These are phyloP conservation scores for Melanerpes aurifrons DNA, from an alignment of 2,113 vertebrate genomes.

Conservation along the genomic window DNA sequence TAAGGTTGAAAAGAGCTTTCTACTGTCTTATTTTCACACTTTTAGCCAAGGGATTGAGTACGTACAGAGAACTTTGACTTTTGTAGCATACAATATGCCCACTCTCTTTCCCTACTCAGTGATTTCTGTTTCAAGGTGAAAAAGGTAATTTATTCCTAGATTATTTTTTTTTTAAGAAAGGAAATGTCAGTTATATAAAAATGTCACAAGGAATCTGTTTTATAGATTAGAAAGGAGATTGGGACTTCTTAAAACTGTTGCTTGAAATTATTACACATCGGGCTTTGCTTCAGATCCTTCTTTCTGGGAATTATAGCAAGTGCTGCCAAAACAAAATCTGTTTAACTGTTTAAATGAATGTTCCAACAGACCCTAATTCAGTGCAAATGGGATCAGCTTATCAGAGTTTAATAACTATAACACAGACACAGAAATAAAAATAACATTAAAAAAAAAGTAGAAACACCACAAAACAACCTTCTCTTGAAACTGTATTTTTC, in stretches of 20 bases:
- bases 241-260: constrained; percentile 21
- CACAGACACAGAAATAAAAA: not conserved
- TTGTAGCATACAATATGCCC: not conserved
- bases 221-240: constrained; percentile 37
- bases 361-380: constrained; percentile 24
- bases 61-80: not conserved
- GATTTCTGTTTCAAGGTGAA: not conserved
- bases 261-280: constrained; percentile 21
- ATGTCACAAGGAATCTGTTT: constrained; percentile 26
- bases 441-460: not conserved
- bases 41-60: not conserved
- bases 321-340: constrained; percentile 51
- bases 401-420: constrained; percentile 46
- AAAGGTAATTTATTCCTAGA: not conserved
- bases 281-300: constrained; percentile 38
- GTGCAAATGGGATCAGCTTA: constrained; percentile 44
- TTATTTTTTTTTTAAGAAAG: not conserved
- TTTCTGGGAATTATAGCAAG: constrained; percentile 38
- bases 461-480: not conserved
- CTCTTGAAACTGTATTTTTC: not conserved
- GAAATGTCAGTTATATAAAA: not conserved
- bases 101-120: not conserved
- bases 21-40: not conserved
- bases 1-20: not conserved
- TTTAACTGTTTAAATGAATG: constrained; percentile 43